phyloP scores from a whole-genome alignment of 2,888 invertebrate species.

The Diplolepis rosae region DNA sequence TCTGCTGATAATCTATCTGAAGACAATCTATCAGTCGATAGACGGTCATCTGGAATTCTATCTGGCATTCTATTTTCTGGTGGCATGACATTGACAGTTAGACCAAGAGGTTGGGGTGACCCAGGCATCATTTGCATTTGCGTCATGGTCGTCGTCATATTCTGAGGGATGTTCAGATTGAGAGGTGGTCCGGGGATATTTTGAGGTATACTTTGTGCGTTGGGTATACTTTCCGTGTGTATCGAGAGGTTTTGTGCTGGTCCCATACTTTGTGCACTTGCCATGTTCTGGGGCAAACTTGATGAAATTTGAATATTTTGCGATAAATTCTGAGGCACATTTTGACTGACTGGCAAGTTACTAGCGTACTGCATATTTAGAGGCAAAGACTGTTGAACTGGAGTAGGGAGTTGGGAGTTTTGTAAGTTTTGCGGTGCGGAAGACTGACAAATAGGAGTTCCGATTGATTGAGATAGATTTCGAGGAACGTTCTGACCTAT shows the following conservation, averaged over 20 bases:
- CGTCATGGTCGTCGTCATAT: slow-evolving; percentile 62
- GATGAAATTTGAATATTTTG: slow-evolving; percentile 47
- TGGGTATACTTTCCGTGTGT: slow-evolving; percentile 52
- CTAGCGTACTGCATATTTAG: slow-evolving; percentile 68
- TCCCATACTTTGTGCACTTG: slow-evolving; percentile 32
- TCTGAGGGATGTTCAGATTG: slow-evolving; percentile 70
- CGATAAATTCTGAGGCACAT: slow-evolving; percentile 68
- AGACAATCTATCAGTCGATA: slow-evolving; percentile 2
- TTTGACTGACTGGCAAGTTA: slow-evolving; percentile 64
- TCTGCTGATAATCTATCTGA: slow-evolving; percentile 30
- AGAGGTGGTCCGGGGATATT: slow-evolving; percentile 64
- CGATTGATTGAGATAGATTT: slow-evolving; percentile 66
- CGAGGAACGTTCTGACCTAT: slow-evolving; percentile 61
- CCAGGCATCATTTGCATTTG: slow-evolving; percentile 65
- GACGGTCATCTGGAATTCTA: not conserved
- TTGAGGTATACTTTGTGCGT: slow-evolving; percentile 51
- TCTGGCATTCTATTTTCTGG: slow-evolving; percentile 40
- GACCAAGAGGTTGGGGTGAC: slow-evolving; percentile 66
- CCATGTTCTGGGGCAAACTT: slow-evolving; percentile 53
- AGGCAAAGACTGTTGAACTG: slow-evolving; percentile 61
- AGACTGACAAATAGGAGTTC: slow-evolving; percentile 47
- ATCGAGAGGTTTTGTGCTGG: slow-evolving; percentile 47
- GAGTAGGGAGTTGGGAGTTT: slow-evolving; percentile 57
- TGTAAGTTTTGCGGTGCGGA: slow-evolving; percentile 37
- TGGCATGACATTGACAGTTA: slow-evolving; percentile 65